Base-by-base conservation (phyloP, 2,888 invertebrate genomes). In the Biston stratarius region DNA sequence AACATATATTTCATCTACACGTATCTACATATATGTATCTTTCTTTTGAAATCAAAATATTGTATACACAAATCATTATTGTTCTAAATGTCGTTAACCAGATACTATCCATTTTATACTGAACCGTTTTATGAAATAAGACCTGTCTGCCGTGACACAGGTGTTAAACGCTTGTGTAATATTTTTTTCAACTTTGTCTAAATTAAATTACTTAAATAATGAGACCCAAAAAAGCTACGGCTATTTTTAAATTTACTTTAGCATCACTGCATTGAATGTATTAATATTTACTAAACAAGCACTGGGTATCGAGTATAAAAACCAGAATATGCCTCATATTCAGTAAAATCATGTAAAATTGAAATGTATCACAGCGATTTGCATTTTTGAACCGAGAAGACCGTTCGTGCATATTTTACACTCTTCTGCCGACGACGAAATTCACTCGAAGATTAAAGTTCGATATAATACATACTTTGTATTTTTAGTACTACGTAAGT, bases 351-450 rank as follows among this genome's bases (percentile, higher is more conserved):
- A 66, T 66, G 70, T 64, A 67, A 72, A 71, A 73, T 75, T 67
- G 60, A 71, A 72, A 74, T 68, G 56, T 75, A 70, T 64, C 70
- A 73, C 65, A 61, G 60, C 57, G 61, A 74, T 78, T 75, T 76
- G 72, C 75, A 79, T 75, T 78, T 77, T 74, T 72, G 73, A 74
- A 76, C 69, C 66, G 65, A 59, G 70, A 63, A 66, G 70, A 61
- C 70, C 65, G 61, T 66, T 64, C 65, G 67, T 67, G 66, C 66
- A 59, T 72, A 67, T 71, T 73, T 74, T 47, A 70, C 60, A 59
- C 53, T 38, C 49, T 36, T 42, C 59, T 48, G 45, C 55, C 40
- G n/a, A 24, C 44, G 34, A 7, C 48, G 55, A 57, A 45, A 69
- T 61, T 61, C 52, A 52, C 52, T 61, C 44, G 38, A 47, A 56